Base-by-base conservation (phyloP, 2,113 vertebrate species). In the Amphilophus citrinellus region DNA sequence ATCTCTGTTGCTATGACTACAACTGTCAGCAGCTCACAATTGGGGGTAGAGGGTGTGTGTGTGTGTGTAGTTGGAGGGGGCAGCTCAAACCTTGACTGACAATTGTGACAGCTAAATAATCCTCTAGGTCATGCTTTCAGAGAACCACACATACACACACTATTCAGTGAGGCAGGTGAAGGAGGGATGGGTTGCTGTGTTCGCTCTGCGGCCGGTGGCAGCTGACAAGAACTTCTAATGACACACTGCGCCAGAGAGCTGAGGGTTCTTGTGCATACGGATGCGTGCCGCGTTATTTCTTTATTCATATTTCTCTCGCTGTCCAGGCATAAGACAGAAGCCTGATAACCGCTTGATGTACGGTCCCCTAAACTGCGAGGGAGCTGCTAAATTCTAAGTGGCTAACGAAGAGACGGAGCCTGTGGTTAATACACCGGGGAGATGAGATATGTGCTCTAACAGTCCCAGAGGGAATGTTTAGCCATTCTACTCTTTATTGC, bases 91-190 rank as follows among this genome's bases (percentile, higher is more conserved):
- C 14, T 56, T 94, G 93, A 95, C 80, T 91, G 93, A 92, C 94
- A 92, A 90, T 81, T 89, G 82, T 92, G 94, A 94, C 89, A 95
- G 89, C 83, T 89, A 89, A 82, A 93, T 93, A 94, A 94, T 90
- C 90, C 82, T 77, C 79, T 87, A 79, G 63, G 75, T 42, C 37
- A 60, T 77, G 86, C 82, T 87, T 73, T 60, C 65, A 76, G 58
- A 62, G 56, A 87, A 78, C 80, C 84, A 76, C 65, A n/a, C 60
- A 77, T 84, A 80, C 63, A 81, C 61, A 73, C 24, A 84, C 15
- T 76, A 79, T 85, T 86, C 83, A 80, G 73, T 22, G 73, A 59
- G 85, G 84, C 85, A 80, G 86, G 87, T 66, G 71, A 82, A 32
- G 35, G 42, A 57, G 68, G 88, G 77, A 30, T 17, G 62, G 58